Evolutionary conservation across 92 coral and sea anemone genomes (phyloP).

Genomic region (Actinernus sp.): DNA sequence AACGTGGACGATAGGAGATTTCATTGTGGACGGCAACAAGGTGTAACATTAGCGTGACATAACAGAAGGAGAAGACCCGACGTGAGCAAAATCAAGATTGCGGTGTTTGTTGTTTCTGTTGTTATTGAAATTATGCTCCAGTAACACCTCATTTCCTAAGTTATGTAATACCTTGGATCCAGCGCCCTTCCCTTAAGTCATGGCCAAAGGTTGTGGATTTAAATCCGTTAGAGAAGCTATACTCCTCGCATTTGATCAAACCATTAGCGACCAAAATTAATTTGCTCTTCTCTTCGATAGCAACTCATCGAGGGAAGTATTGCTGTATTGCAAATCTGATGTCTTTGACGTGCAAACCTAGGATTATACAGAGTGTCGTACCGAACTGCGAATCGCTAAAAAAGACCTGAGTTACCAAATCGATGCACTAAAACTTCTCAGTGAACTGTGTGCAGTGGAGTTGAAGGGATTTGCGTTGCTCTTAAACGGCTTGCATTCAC

Average conservation of each 20-base stretch:
- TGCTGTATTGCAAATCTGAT: slow-evolving; percentile 11
- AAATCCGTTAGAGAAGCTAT: slow-evolving; percentile 11
- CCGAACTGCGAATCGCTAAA: slow-evolving; percentile 23
- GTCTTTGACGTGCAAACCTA: slow-evolving; percentile 6
- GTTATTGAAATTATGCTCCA: no score
- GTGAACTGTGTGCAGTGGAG: no score
- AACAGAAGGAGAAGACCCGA: no score
- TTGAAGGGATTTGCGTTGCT: no score
- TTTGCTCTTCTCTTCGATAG: slow-evolving; percentile 20
- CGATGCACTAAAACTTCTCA: background rate
- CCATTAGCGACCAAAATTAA: slow-evolving; percentile 4
- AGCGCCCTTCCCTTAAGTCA: no score
- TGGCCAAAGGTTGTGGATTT: slow-evolving; percentile 6
- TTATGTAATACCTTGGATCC: no score
- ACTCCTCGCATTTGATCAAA: slow-evolving; percentile 13
- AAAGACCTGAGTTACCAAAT: background rate
- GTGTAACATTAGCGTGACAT: no score
- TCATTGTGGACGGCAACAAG: no score
- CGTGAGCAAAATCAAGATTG: no score
- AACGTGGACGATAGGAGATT: no score
- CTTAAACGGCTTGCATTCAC: slow-evolving; percentile 32
- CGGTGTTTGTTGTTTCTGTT: no score
- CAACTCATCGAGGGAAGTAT: slow-evolving; percentile 22
- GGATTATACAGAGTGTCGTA: slow-evolving; percentile 14
- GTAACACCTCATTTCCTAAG: no score